phyloP scores from a whole-genome alignment of 2,888 invertebrate species.

The Timema podura region DNA sequence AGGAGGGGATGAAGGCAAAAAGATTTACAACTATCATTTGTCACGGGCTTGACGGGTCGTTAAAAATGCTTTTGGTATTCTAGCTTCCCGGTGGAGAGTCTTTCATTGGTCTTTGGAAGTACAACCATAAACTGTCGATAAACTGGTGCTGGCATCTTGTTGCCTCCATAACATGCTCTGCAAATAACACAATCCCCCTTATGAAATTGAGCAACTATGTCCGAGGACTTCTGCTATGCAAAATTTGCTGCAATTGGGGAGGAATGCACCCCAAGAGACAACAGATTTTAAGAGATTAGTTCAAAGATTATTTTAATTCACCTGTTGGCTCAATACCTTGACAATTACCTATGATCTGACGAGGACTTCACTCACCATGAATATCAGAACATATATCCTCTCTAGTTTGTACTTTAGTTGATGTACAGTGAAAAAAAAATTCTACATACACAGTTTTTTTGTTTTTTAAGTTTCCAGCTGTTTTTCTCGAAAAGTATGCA shows the following conservation, averaged over 20 bases:
- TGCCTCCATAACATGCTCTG: conserved; percentile 20
- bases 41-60: conserved; percentile 9
- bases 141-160: conserved; percentile 12
- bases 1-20: neutral
- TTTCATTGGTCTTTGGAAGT: neutral
- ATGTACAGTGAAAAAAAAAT: too few relatives aligned
- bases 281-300: neutral
- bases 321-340: neutral
- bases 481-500: too few relatives aligned
- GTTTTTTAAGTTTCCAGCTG: too few relatives aligned
- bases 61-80: conserved; percentile 21
- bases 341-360: too few relatives aligned
- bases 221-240: neutral
- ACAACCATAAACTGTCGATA: neutral
- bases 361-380: too few relatives aligned
- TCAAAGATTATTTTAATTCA: neutral
- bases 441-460: too few relatives aligned
- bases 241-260: neutral
- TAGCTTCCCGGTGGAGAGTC: conserved; percentile 8
- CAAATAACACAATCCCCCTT: too few relatives aligned
- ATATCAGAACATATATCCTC: too few relatives aligned
- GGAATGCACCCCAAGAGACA: neutral
- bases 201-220: neutral
- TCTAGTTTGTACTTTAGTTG: too few relatives aligned
- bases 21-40: conserved; percentile 20